Base-by-base conservation (phyloP, 2,797 vertebrate genomes). In the Pagetopsis macropterus region DNA sequence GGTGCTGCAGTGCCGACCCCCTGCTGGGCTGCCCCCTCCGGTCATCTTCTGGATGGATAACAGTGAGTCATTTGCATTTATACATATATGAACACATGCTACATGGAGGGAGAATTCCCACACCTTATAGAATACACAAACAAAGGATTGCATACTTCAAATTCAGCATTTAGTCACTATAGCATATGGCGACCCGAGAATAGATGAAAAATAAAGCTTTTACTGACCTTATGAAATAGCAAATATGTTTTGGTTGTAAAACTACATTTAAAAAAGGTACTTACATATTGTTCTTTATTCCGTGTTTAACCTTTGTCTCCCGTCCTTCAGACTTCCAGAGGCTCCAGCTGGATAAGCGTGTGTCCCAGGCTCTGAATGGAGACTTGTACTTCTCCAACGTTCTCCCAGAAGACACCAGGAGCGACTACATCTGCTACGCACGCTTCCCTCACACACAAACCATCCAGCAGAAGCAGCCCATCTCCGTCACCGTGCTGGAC, bases 41-140 rank as follows among this genome's bases (percentile, higher is more conserved):
- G 94, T 98, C 88, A 97, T 99, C 88, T 98, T 99, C 92, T 99
- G 98, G 98, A 99, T 99, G 98, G 97, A 98, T 93, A 98, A 97
- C 58, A 96, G 97, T 99, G 91, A 96, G 97, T 94, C 9, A 12
- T 68, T 49, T 75, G 9, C 62, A 68, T 9, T 4, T 9, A 10
- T 21, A 14, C 17, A 31, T 45, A 65, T 19, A 41, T 43, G 3
- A 65, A 69, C 43, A 55, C 55, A 15, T n/a, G 14, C 1, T 19
- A 3, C 23, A 65, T 50, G 15, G 13, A 40, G 40, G 17, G 2
- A 17, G n/a, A 15, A 41, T 46, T 45, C 13, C 43, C 44, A 56
- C 23, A 57, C 23, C 16, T 8, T 13, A 14, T 41, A 10, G 1
- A 16, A 48, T 1, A 63, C 10, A 51, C 7, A 43, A n/a, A 10